These are phyloP conservation scores for Parnassius smintheus DNA, from an alignment of 2,888 invertebrate genomes.

Conservation along the genomic window DNA sequence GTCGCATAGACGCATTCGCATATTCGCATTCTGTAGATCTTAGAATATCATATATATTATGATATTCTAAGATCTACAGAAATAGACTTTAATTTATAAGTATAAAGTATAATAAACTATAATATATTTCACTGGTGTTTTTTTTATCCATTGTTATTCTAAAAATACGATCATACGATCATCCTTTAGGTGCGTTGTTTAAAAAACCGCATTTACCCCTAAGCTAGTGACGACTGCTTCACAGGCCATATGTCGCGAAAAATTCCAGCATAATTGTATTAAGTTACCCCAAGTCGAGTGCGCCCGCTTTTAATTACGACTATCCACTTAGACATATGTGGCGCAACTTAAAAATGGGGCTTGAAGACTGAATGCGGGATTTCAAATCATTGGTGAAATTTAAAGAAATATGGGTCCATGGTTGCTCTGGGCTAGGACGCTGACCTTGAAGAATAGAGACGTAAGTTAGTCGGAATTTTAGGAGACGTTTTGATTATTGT, in stretches of 20 bases:
- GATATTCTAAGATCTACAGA: no score
- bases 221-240: constrained; percentile 43
- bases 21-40: no score
- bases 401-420: no score
- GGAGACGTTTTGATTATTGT: no score
- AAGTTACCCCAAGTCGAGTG: constrained; percentile 69
- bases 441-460: no score
- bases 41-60: no score
- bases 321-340: constrained; percentile 78
- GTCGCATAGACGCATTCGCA: no score
- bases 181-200: constrained; percentile 13
- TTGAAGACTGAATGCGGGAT: constrained; percentile 1
- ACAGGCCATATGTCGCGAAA: constrained; percentile 77
- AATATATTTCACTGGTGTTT: no score
- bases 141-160: constrained; percentile 7
- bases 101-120: no score
- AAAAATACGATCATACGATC: constrained; percentile 17
- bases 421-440: no score
- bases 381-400: background rate
- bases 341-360: constrained; percentile 34
- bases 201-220: constrained; percentile 49
- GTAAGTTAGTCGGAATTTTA: no score
- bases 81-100: no score
- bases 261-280: constrained; percentile 78
- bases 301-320: constrained; percentile 71